A percentile compares a stretch with the other conserved stretches of the same genome.
phyloP scores from a whole-genome alignment of 2,888 invertebrate genomes.

The Morpho deidamia region DNA sequence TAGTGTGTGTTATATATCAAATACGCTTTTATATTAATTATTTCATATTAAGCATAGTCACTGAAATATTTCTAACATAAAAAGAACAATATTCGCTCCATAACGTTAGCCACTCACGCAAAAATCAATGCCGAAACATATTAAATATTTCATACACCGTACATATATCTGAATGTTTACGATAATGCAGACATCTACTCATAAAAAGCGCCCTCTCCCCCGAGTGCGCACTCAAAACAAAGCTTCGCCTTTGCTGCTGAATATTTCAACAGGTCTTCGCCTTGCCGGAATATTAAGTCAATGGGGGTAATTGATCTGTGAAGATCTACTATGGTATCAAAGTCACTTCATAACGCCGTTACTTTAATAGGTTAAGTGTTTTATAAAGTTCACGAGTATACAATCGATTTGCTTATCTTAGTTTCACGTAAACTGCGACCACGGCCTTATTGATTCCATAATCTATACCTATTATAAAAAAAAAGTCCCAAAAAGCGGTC shows the following conservation, averaged over 20 bases:
- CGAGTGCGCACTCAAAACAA: conserved; percentile 70
- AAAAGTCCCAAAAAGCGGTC: too few species aligned
- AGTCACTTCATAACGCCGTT: conserved; percentile 5
- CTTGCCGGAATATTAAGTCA: conserved; percentile 75
- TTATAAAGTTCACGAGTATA: not conserved
- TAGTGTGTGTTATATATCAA: too few species aligned
- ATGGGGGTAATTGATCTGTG: conserved; percentile 75
- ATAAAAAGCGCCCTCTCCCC: conserved; percentile 61
- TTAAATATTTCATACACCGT: conserved; percentile 34
- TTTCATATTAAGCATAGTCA: too few species aligned
- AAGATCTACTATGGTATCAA: conserved; percentile 29
- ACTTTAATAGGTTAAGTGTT: not conserved
- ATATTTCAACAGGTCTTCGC: conserved; percentile 73
- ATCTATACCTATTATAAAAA: too few species aligned
- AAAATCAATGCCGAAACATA: conserved; percentile 25
- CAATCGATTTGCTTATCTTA: too few species aligned
- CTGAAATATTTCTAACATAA: not conserved
- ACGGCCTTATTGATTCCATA: too few species aligned
- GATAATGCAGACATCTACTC: conserved; percentile 63
- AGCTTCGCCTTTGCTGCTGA: conserved; percentile 60
- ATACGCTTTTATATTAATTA: too few species aligned
- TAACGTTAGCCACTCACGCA: conserved; percentile 4
- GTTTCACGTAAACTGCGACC: too few species aligned
- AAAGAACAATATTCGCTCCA: conserved; percentile 4
- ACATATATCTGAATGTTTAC: conserved; percentile 57